Conservation (phyloP, 2,113 vertebrate species). For the Chrysemys picta region DNA sequence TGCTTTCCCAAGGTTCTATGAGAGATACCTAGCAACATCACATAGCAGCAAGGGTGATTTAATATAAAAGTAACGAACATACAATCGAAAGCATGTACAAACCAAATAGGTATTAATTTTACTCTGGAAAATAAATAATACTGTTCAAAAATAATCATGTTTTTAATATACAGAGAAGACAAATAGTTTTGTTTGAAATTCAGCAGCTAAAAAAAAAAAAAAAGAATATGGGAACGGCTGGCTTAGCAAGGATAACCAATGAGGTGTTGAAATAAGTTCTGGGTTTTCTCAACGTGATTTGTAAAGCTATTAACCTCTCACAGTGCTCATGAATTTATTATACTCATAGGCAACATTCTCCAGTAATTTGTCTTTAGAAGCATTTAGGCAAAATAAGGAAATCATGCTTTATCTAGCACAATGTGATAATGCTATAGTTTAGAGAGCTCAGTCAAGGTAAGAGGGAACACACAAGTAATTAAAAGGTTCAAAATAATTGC, state of each 20-base stretch:
- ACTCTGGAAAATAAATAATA: conserved; percentile 31
- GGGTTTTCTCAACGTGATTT: conserved; percentile 23
- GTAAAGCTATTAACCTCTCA: conserved; percentile 61
- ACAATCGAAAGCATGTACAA: conserved; percentile 27
- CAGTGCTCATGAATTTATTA: conserved; percentile 53
- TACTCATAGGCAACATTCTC: conserved; percentile 22
- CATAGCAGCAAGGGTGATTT: conserved; percentile 37
- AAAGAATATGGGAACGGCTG: conserved; percentile 2
- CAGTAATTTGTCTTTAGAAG: conserved; percentile 48
- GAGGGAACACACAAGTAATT: conserved; percentile 19
- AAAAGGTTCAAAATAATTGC: conserved; percentile 36
- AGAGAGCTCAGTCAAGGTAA: not conserved
- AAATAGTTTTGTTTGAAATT: conserved; percentile 29
- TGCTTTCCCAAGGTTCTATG: conserved; percentile 40
- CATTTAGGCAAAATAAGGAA: conserved; percentile 59
- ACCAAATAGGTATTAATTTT: conserved; percentile 27
- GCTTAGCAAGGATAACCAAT: conserved; percentile 46
- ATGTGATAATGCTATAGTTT: conserved; percentile 1
- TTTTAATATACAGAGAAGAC: conserved; percentile 36
- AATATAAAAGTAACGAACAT: conserved; percentile 33
- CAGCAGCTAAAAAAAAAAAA: conserved; percentile 31
- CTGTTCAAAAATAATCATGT: not conserved
- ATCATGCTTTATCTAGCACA: not conserved
- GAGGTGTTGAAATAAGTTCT: conserved; percentile 53
- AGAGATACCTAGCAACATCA: conserved; percentile 51